phyloP scores from a whole-genome alignment of 2,888 invertebrate species.

The Metacarcinus magister region DNA sequence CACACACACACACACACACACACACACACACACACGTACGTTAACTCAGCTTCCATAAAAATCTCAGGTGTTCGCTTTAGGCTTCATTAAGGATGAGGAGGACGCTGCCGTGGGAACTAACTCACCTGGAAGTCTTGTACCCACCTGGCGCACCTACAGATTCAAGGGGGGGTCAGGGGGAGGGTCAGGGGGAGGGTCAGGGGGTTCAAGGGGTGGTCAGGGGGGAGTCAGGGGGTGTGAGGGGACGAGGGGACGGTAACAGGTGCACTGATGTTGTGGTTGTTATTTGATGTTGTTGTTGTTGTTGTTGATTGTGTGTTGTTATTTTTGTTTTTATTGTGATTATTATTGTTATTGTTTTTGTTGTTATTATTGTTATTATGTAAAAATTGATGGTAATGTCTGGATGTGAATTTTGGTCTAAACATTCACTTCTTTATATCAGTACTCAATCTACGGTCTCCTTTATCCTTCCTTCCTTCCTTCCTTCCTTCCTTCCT shows the following conservation, averaged over 20 bases:
- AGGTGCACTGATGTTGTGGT: too few relatives aligned
- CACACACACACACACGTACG: conserved; percentile 46
- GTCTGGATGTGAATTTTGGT: background rate
- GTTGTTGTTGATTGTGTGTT: too few relatives aligned
- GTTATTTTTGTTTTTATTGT: too few relatives aligned
- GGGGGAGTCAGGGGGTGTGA: background rate
- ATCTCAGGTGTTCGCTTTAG: background rate
- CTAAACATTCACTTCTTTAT: background rate
- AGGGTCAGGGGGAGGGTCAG: too few relatives aligned
- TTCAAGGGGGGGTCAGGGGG: background rate
- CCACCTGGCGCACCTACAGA: background rate
- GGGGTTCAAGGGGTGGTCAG: background rate
- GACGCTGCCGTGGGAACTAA: background rate
- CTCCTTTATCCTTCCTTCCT: background rate
- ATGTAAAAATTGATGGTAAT: too few relatives aligned
- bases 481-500: background rate
- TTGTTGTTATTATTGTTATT: too few relatives aligned
- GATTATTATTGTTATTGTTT: too few relatives aligned
- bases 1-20: conserved; percentile 45
- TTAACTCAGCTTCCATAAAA: background rate
- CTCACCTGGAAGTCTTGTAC: background rate
- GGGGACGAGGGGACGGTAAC: background rate
- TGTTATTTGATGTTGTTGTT: too few relatives aligned
- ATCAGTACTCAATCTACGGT: background rate
- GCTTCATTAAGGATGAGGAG: background rate